These are phyloP conservation scores for Drepana arcuata DNA, from an alignment of 1,140 invertebrate genomes.

Conservation along the genomic window DNA sequence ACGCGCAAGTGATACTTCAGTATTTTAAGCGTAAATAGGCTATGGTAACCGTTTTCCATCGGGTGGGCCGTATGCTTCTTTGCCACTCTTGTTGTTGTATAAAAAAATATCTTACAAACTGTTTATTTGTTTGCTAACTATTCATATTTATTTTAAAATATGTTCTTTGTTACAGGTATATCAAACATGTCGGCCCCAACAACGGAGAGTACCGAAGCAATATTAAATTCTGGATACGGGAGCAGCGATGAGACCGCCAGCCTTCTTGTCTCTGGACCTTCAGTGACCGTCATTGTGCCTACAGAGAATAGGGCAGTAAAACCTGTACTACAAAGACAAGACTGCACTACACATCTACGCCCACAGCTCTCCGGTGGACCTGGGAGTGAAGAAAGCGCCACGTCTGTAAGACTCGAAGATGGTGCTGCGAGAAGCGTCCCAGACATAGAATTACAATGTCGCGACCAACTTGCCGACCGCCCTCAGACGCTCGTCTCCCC, in stretches of 20 bases:
- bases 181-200: conserved; percentile 57
- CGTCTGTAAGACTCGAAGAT: conserved; percentile 74
- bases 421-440: conserved; percentile 87
- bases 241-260: conserved; percentile 86
- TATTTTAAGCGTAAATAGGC: too few species aligned
- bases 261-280: conserved; percentile 73
- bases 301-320: conserved; percentile 71
- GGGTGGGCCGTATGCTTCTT: too few species aligned
- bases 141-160: too few species aligned
- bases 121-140: too few species aligned
- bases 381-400: conserved; percentile 84
- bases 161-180: conserved; percentile 50
- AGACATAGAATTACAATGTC: conserved; percentile 89
- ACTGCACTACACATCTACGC: conserved; percentile 81
- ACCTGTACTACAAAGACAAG: conserved; percentile 86
- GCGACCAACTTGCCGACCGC: conserved; percentile 63
- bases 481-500: conserved; percentile 71
- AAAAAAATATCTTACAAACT: too few species aligned
- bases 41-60: too few species aligned
- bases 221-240: conserved; percentile 76
- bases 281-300: conserved; percentile 65
- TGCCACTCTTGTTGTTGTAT: too few species aligned
- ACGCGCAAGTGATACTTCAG: too few species aligned
- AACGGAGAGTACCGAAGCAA: conserved; percentile 68
- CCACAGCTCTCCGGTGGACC: conserved; percentile 83